Evolutionary conservation across 1,140 invertebrate species (phyloP).

Genomic region (Macrobrachium rosenbergii): DNA sequence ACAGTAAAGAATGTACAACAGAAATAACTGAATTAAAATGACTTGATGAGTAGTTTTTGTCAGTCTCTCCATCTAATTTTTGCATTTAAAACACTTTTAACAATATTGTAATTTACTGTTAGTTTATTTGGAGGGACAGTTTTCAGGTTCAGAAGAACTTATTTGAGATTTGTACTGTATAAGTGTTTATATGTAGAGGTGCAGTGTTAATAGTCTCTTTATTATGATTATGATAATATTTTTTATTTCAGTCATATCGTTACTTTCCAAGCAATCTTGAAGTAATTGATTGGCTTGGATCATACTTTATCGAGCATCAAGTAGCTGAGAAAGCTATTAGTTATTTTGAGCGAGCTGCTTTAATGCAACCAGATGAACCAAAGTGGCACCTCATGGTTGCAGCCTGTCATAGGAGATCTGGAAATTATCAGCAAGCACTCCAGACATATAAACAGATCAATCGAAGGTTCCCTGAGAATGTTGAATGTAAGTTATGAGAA

Average conservation of each 20-base stretch:
- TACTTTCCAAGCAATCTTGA: constrained; percentile 91
- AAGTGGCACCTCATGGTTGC: constrained; percentile 89
- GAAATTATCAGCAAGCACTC: constrained; percentile 87
- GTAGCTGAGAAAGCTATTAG: constrained; percentile 86
- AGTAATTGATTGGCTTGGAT: constrained; percentile 92
- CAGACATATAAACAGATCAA: constrained; percentile 83
- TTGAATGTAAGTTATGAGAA: constrained; percentile 77
- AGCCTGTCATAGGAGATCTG: constrained; percentile 84
- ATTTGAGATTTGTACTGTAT: too few relatives aligned
- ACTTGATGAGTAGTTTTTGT: too few relatives aligned
- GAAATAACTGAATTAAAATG: too few relatives aligned
- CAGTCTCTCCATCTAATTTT: too few relatives aligned
- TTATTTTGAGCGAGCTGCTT: constrained; percentile 89
- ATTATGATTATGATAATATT: not conserved
- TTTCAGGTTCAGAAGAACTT: too few relatives aligned
- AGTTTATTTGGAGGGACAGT: too few relatives aligned
- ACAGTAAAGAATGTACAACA: too few relatives aligned
- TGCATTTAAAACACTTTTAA: too few relatives aligned
- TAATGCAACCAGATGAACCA: constrained; percentile 88
- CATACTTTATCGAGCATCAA: constrained; percentile 85
- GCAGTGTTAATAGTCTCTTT: too few relatives aligned
- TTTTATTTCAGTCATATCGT: constrained; percentile 80
- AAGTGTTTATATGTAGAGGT: too few relatives aligned
- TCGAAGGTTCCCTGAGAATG: constrained; percentile 85
- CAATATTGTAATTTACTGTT: too few relatives aligned